A percentile compares a stretch with the other conserved stretches of the same genome.
phyloP scores from a whole-genome alignment of 2,797 vertebrate genomes.

The Tokudaia tokunoshimensis region DNA sequence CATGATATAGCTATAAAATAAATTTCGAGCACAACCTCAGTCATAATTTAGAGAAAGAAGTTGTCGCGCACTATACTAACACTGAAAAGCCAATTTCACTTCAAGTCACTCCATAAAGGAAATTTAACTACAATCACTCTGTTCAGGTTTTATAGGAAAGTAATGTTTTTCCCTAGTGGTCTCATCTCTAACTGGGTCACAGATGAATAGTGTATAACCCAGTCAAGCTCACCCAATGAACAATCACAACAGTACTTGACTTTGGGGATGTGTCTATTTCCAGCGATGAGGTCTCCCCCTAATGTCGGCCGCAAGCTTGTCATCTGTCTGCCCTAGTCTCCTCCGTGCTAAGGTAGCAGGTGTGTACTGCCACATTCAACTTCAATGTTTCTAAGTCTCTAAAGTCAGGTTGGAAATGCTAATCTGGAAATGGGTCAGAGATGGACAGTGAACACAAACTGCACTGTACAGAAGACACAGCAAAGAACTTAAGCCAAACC shows the following conservation, averaged over 20 bases:
- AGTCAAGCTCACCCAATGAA: not conserved
- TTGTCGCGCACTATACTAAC: not conserved
- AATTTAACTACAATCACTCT: not conserved
- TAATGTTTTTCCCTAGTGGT: not conserved
- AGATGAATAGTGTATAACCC: not conserved
- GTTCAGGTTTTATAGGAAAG: not conserved
- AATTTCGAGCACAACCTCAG: not conserved
- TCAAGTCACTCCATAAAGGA: slow-evolving; percentile 19
- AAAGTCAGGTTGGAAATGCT: slow-evolving; percentile 22
- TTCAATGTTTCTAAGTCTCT: slow-evolving; percentile 21
- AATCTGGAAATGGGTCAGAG: not conserved
- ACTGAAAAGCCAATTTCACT: not conserved
- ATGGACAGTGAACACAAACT: not conserved
- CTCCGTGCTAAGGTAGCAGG: not conserved
- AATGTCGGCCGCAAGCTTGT: not conserved
- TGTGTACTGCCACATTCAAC: not conserved
- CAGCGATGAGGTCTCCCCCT: not conserved
- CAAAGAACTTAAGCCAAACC: slow-evolving; percentile 39
- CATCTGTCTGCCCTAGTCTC: not conserved
- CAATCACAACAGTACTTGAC: not conserved
- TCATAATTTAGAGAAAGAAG: not conserved
- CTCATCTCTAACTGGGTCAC: not conserved
- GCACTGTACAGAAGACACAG: slow-evolving; percentile 20
- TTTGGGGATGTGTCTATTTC: not conserved
- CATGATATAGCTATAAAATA: not conserved